A percentile compares a stretch with the other conserved stretches of the same genome.
Evolutionary conservation across 1,140 invertebrate genomes (phyloP).

Genomic region (Solenopsis invicta): DNA sequence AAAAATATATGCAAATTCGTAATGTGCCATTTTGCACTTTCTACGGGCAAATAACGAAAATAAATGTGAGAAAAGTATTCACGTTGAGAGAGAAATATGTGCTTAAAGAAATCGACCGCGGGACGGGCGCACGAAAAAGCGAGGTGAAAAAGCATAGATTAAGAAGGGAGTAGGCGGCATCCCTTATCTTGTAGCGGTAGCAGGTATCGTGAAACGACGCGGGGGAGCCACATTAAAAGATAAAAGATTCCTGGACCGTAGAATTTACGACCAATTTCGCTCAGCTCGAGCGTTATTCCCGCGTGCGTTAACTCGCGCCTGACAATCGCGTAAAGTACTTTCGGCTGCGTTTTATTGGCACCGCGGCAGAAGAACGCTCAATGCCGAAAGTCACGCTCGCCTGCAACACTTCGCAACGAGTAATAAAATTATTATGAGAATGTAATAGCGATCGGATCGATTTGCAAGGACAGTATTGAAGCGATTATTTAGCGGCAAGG

Average conservation of each 20-base stretch:
- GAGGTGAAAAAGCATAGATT: conserved; percentile 66
- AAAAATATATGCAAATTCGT: not conserved
- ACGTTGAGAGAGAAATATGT: not conserved
- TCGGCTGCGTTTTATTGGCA: conserved; percentile 14
- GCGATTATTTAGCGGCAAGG: not conserved
- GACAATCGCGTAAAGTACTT: conserved; percentile 35
- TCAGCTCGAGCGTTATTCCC: conserved; percentile 33
- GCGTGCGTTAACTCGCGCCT: conserved; percentile 21
- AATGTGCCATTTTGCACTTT: not conserved
- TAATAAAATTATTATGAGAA: conserved; percentile 15
- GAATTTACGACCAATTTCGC: conserved; percentile 76
- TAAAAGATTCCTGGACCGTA: conserved; percentile 68
- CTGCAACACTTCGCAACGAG: not conserved
- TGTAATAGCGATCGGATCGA: not conserved
- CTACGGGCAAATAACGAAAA: not conserved
- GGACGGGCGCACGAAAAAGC: not conserved
- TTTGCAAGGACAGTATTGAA: not conserved
- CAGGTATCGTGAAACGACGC: conserved; percentile 17
- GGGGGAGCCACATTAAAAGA: conserved; percentile 72
- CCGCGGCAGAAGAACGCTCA: not conserved
- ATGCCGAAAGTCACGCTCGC: conserved; percentile 9
- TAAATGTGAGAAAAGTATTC: not conserved
- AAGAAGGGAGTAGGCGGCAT: conserved; percentile 62
- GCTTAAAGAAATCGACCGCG: conserved; percentile 23
- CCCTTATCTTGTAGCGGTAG: conserved; percentile 68